These are phyloP conservation scores for Natrix natrix DNA, from an alignment of 2,797 vertebrate genomes.

Conservation along the genomic window DNA sequence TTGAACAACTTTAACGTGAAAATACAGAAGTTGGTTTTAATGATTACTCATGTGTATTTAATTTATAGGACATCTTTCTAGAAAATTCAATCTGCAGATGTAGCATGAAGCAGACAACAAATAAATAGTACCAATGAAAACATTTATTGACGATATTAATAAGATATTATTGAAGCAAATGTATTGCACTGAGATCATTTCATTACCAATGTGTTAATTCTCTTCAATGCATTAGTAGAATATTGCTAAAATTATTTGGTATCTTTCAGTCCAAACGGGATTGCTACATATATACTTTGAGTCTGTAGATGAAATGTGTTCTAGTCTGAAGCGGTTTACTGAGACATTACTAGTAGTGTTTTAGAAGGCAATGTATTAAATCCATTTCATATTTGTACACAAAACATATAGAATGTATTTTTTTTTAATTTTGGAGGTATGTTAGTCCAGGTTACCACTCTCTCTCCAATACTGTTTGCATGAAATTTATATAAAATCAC, in stretches of 20 bases:
- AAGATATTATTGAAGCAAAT: background rate
- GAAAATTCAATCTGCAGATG: background rate
- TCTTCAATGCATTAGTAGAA: constrained; percentile 25
- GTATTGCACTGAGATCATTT: background rate
- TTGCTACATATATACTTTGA: constrained; percentile 40
- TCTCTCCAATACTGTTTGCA: constrained; percentile 43
- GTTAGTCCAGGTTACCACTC: constrained; percentile 47
- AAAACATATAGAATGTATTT: constrained; percentile 55
- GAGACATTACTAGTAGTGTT: constrained; percentile 35
- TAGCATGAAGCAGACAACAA: background rate
- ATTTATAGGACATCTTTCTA: background rate
- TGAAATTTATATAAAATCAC: constrained; percentile 60
- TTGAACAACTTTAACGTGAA: background rate
- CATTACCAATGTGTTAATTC: constrained; percentile 35
- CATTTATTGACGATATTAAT: background rate
- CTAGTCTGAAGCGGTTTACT: constrained; percentile 2
- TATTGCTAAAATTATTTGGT: constrained; percentile 31
- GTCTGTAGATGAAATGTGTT: background rate
- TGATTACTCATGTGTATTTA: background rate
- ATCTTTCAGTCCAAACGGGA: constrained; percentile 19
- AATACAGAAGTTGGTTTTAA: background rate
- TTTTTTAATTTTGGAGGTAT: constrained; percentile 42
- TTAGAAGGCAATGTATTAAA: constrained; percentile 34
- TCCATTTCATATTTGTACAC: constrained; percentile 11
- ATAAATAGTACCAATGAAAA: background rate